These are phyloP conservation scores for Oceanodroma tethys DNA, from an alignment of 2,113 vertebrate species.

Conservation along the genomic window DNA sequence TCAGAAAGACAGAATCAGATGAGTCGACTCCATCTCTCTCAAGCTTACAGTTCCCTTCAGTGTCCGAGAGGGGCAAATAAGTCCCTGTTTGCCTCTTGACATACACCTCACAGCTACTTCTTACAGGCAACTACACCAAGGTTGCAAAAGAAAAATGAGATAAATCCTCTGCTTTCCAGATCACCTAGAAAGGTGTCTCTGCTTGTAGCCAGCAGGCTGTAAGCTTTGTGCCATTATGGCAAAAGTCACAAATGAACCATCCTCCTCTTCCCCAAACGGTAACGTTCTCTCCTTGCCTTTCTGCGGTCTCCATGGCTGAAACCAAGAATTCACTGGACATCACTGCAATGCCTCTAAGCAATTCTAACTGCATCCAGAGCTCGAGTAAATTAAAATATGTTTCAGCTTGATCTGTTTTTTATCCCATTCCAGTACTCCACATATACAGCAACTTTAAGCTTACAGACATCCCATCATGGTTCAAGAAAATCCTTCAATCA, in stretches of 20 bases:
- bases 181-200: not conserved
- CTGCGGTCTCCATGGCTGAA: slow-evolving; percentile 34
- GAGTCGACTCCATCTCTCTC: not conserved
- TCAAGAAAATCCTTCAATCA: slow-evolving; percentile 57
- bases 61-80: not conserved
- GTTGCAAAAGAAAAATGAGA: not conserved
- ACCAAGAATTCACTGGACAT: slow-evolving; percentile 29
- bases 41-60: not conserved
- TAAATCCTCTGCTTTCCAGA: not conserved
- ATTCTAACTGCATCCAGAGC: slow-evolving; percentile 21
- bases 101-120: not conserved
- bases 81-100: not conserved
- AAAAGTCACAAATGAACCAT: not conserved
- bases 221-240: not conserved
- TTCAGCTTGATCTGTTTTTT: not conserved
- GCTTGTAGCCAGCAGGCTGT: not conserved
- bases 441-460: slow-evolving; percentile 56
- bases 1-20: not conserved
- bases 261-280: not conserved
- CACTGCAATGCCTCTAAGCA: slow-evolving; percentile 27
- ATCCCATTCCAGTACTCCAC: slow-evolving; percentile 7
- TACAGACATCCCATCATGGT: not conserved
- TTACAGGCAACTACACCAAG: not conserved
- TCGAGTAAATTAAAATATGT: not conserved
- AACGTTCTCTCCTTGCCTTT: not conserved